Conservation (phyloP, 37 sponge, comb jelly and placozoan genomes). For the Corticium candelabrum region DNA sequence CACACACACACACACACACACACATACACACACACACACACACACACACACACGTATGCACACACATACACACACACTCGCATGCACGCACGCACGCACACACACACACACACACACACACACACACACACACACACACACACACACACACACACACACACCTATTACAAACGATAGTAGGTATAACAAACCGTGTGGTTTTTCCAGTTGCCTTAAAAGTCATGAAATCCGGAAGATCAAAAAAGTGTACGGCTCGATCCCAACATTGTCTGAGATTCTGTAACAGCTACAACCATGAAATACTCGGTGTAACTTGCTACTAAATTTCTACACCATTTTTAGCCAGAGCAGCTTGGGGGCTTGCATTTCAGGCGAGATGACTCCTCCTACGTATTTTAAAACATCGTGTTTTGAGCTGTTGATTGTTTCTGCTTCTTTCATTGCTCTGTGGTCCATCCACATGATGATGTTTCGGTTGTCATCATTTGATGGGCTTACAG, state of each 20-base stretch:
- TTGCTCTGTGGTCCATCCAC: conserved; percentile 84
- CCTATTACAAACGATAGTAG: no score
- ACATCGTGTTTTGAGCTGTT: conserved; percentile 49
- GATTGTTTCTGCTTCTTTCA: conserved; percentile 43
- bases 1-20: no score
- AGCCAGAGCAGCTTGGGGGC: conserved; percentile 85
- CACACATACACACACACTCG: no score
- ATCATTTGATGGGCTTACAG: conserved; percentile 32
- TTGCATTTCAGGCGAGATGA: conserved; percentile 78
- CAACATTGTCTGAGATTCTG: conserved; percentile 30
- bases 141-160: no score
- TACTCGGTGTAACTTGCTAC: background rate
- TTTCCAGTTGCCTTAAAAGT: conserved; percentile 62
- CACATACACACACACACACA: no score
- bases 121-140: no score
- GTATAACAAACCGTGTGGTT: conserved; percentile 29
- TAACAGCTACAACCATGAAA: background rate
- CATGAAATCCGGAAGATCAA: conserved; percentile 78
- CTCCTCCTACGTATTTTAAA: conserved; percentile 57
- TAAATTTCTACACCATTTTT: conserved; percentile 3
- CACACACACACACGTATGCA: no score
- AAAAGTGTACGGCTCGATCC: conserved; percentile 63
- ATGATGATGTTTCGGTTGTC: conserved; percentile 47
- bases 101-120: no score
- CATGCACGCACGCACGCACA: no score